Percentiles rank a stretch among this genome's conserved stretches.
phyloP scores from a whole-genome alignment of 1,140 invertebrate species.

The Idris sp. region DNA sequence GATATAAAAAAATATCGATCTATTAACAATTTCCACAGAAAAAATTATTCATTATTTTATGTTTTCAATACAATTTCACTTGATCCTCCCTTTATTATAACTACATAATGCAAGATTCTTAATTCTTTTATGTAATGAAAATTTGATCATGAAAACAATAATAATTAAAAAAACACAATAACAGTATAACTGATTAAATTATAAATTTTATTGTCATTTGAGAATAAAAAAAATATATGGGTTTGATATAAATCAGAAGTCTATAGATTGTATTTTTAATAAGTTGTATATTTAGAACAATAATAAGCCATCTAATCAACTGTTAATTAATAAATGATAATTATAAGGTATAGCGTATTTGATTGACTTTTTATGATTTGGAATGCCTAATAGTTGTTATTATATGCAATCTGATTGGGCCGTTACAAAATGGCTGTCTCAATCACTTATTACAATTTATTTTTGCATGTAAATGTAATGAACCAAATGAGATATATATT shows the following conservation, averaged over 20 bases:
- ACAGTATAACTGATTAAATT: no score
- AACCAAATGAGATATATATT: conserved; percentile 14
- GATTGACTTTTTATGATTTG: conserved; percentile 70
- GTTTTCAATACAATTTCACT: no score
- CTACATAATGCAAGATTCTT: no score
- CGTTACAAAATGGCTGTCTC: conserved; percentile 69
- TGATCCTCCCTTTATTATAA: no score
- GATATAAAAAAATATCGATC: no score
- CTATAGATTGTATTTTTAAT: conserved; percentile 24
- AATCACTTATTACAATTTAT: conserved; percentile 61
- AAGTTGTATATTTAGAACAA: conserved; percentile 64
- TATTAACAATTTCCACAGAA: no score
- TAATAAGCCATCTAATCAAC: conserved; percentile 75
- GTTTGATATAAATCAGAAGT: neutral
- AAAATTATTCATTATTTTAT: no score
- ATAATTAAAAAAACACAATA: no score
- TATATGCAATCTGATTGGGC: conserved; percentile 64
- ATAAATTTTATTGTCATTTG: no score
- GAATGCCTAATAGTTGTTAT: conserved; percentile 73
- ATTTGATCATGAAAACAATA: no score
- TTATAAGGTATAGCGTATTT: conserved; percentile 68
- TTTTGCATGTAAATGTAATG: conserved; percentile 15
- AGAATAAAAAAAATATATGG: neutral
- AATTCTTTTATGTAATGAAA: no score
- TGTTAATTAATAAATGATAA: conserved; percentile 66